A percentile compares a stretch with the other conserved stretches of the same genome.
Evolutionary conservation across 2,888 invertebrate species (phyloP).

Genomic region (Troides helena): DNA sequence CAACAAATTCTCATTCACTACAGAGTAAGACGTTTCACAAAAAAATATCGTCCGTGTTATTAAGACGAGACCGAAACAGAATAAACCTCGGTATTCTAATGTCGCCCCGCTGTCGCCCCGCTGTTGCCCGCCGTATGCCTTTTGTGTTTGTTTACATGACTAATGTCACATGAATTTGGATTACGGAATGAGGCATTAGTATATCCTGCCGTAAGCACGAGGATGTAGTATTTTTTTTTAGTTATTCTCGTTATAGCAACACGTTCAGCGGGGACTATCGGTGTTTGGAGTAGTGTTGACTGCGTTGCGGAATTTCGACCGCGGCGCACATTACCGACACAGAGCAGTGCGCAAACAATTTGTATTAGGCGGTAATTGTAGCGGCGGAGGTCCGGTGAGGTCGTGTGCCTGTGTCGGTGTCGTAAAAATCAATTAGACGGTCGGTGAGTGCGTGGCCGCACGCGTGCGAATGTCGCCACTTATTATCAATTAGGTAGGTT

Average conservation of each 20-base stretch:
- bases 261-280: too few relatives aligned
- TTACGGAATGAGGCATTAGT: conserved; percentile 33
- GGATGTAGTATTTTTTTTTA: too few relatives aligned
- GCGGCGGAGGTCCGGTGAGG: conserved; percentile 63
- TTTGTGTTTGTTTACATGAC: conserved; percentile 54
- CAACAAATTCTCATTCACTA: conserved; percentile 78
- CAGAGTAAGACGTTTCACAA: conserved; percentile 72
- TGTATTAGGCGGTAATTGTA: conserved; percentile 65
- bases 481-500: conserved; percentile 80
- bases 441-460: conserved; percentile 65
- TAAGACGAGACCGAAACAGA: conserved; percentile 62
- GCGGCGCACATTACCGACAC: too few relatives aligned
- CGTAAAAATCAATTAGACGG: conserved; percentile 76
- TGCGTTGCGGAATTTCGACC: too few relatives aligned
- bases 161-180: conserved; percentile 46
- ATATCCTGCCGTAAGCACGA: too few relatives aligned
- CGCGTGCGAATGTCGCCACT: conserved; percentile 71
- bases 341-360: conserved; percentile 47
- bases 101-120: conserved; percentile 54
- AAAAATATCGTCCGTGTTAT: conserved; percentile 65
- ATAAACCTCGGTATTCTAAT: conserved; percentile 58
- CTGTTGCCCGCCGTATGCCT: conserved; percentile 48
- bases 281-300: too few relatives aligned
- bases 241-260: too few relatives aligned
- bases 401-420: conserved; percentile 65